A percentile compares a stretch with the other conserved stretches of the same genome.
phyloP scores from a whole-genome alignment of 37 sponge, comb jelly and placozoan genomes.

The Crambe crambe region DNA sequence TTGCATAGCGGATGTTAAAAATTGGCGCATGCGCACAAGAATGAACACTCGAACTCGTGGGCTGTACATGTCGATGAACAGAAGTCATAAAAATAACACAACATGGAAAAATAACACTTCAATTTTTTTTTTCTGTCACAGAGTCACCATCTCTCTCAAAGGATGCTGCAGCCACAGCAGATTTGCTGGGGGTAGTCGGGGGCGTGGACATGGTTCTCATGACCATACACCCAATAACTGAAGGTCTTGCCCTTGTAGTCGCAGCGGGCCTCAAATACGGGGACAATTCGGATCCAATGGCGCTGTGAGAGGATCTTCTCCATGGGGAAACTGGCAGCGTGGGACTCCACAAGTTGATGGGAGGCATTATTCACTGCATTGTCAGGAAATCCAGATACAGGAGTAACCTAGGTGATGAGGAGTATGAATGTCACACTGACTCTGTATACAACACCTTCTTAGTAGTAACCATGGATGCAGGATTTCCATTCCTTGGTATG shows the following conservation, averaged over 20 bases:
- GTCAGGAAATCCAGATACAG: slow-evolving; percentile 58
- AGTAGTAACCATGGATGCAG: no score
- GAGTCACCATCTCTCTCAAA: slow-evolving; percentile 20
- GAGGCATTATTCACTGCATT: slow-evolving; percentile 63
- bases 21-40: no score
- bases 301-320: slow-evolving; percentile 69
- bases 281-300: slow-evolving; percentile 67
- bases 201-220: slow-evolving; percentile 37
- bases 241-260: slow-evolving; percentile 38
- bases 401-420: slow-evolving; percentile 44
- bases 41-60: no score
- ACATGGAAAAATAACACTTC: no score
- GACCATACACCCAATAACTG: slow-evolving; percentile 74
- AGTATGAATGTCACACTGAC: neutral
- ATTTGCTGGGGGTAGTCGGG: slow-evolving; percentile 76
- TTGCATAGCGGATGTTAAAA: no score
- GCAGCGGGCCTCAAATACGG: slow-evolving; percentile 52
- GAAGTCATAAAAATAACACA: no score
- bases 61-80: no score
- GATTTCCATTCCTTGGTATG: no score
- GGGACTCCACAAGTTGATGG: slow-evolving; percentile 48
- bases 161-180: slow-evolving; percentile 78
- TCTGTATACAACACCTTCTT: no score
- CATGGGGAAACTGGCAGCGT: slow-evolving; percentile 38
- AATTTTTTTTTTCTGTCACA: neutral